Percentiles rank a stretch among this genome's conserved stretches.
These are phyloP conservation scores for Xanthorhoe spadicearia DNA, from an alignment of 2,888 invertebrate species.

Conservation along the genomic window DNA sequence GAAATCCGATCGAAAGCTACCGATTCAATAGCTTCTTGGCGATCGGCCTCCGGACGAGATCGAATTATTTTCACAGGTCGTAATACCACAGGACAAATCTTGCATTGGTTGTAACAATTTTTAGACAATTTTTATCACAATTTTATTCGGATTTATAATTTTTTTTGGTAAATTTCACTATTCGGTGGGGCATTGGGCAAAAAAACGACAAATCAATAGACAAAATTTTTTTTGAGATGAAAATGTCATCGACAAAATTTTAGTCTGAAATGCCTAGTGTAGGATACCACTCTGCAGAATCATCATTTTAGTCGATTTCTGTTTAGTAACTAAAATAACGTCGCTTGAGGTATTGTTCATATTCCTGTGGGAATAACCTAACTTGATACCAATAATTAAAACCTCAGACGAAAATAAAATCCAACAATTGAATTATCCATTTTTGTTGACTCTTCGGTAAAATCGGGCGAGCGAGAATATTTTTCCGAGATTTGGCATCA, in stretches of 20 bases:
- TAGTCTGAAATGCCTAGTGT: background rate
- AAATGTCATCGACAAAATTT: background rate
- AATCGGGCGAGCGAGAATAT: no score
- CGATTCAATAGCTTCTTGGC: slow-evolving; percentile 59
- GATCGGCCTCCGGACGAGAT: slow-evolving; percentile 38
- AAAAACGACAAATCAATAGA: slow-evolving; percentile 79
- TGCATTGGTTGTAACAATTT: slow-evolving; percentile 21
- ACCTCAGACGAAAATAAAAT: no score
- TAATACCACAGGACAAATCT: slow-evolving; percentile 11
- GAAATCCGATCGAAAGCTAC: slow-evolving; percentile 71
- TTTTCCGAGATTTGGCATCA: no score
- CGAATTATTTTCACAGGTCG: slow-evolving; percentile 15
- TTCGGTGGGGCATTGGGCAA: slow-evolving; percentile 70
- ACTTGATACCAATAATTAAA: no score
- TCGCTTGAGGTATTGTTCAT: no score
- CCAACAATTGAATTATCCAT: no score
- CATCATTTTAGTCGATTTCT: background rate
- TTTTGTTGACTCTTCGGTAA: no score
- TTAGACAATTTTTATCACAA: slow-evolving; percentile 57
- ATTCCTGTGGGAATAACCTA: no score
- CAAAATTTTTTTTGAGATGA: slow-evolving; percentile 52
- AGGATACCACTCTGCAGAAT: background rate
- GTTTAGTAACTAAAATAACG: no score
- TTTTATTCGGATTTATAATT: slow-evolving; percentile 58
- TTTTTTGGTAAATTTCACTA: slow-evolving; percentile 66